These are phyloP conservation scores for Crypturellus undulatus DNA, from an alignment of 2,113 vertebrate species.

Conservation along the genomic window DNA sequence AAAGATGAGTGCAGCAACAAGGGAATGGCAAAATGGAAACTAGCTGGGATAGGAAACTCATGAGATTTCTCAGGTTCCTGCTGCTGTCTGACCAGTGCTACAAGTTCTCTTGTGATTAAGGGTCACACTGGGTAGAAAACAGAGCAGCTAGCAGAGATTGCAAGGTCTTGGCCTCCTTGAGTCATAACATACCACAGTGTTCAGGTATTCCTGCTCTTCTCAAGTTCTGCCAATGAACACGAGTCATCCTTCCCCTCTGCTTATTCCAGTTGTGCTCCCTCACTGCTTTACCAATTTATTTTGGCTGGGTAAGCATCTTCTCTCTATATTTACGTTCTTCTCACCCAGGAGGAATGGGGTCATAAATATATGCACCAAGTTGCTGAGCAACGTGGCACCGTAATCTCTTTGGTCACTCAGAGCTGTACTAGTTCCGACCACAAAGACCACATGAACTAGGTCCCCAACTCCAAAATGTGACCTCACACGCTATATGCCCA, in stretches of 20 bases:
- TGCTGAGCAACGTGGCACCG: neutral
- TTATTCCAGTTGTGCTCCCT: neutral
- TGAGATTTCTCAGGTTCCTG: neutral
- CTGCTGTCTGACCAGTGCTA: neutral
- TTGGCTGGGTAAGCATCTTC: neutral
- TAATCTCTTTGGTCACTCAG: neutral
- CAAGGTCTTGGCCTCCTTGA: neutral
- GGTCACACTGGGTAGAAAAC: rapidly evolving
- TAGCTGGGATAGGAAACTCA: neutral
- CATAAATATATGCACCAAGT: neutral
- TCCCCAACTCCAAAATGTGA: neutral
- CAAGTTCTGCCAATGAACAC: neutral
- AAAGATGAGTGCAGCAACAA: neutral
- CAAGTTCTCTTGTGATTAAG: neutral
- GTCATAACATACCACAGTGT: too few relatives aligned
- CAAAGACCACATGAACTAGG: rapidly evolving
- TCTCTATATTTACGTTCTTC: neutral
- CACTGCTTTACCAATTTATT: neutral
- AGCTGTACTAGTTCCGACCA: neutral
- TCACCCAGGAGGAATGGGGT: neutral
- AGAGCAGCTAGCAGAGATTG: neutral
- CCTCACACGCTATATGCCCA: neutral
- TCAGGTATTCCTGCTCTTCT: neutral
- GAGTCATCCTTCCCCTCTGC: neutral
- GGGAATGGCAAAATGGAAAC: neutral